Evolutionary conservation across 2,797 vertebrate genomes (phyloP).

Genomic region (Pterois miles): DNA sequence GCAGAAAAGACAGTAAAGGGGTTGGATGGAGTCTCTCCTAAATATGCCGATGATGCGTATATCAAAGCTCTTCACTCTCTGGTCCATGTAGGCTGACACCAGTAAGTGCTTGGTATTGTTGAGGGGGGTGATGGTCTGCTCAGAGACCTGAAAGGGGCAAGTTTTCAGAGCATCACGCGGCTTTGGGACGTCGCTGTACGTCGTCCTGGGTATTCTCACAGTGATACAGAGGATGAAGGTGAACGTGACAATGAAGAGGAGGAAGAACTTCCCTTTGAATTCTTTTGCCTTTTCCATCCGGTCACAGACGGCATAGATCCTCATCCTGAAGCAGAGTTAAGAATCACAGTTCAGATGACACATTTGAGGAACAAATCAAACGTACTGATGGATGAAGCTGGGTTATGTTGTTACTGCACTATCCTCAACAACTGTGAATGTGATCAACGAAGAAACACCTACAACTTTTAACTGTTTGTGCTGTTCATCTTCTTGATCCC

Average conservation of each 20-base stretch:
- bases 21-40: slow-evolving; percentile 44
- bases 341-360: neutral
- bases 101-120: slow-evolving; percentile 61
- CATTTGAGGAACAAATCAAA: neutral
- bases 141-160: neutral
- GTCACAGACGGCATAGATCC: neutral
- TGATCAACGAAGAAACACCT: neutral
- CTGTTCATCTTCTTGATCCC: neutral
- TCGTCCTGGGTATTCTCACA: rapidly evolving
- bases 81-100: slow-evolving; percentile 71
- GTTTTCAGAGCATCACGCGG: rapidly evolving
- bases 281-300: neutral
- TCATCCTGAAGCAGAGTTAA: slow-evolving; percentile 14
- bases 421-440: neutral
- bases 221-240: rapidly evolving
- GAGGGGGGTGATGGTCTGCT: slow-evolving; percentile 57
- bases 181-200: rapidly evolving
- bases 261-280: neutral
- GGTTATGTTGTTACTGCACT: neutral
- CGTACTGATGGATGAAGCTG: neutral
- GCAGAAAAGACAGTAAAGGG: slow-evolving; percentile 69
- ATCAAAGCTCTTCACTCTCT: slow-evolving; percentile 25
- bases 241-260: neutral
- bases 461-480: neutral
- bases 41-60: slow-evolving; percentile 73